These are phyloP conservation scores for Elachura formosa DNA, from an alignment of 2,113 vertebrate genomes.

Conservation along the genomic window DNA sequence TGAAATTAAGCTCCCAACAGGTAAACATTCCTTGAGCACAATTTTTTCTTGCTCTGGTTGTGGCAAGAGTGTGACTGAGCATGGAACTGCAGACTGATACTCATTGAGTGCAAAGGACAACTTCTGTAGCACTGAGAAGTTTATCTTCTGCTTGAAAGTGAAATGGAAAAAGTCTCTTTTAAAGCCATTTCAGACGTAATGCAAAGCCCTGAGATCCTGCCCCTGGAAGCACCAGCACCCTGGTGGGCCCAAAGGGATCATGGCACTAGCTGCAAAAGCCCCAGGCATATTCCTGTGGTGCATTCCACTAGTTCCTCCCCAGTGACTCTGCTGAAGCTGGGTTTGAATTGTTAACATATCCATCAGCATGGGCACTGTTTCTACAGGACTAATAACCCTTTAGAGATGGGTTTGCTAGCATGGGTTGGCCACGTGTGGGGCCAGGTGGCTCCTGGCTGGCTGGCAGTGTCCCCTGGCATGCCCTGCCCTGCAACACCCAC, in stretches of 20 bases:
- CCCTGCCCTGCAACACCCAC: neutral
- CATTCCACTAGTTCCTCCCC: neutral
- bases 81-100: neutral
- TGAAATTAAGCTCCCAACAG: neutral
- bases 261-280: neutral
- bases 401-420: neutral
- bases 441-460: neutral
- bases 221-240: neutral
- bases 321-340: neutral
- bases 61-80: neutral
- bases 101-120: neutral
- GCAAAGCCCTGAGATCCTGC: neutral
- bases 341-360: neutral
- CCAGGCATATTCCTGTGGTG: neutral
- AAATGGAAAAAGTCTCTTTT: neutral
- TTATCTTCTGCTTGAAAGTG: neutral
- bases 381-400: neutral
- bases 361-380: neutral
- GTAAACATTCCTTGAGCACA: neutral
- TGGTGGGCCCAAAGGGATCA: fast-evolving
- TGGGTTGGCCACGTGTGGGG: neutral
- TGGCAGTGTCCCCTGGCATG: neutral
- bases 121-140: neutral
- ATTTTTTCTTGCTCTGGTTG: neutral
- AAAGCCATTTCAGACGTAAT: neutral